Evolutionary conservation across 2,888 invertebrate species (phyloP).

Genomic region (Geophilus truncorum): DNA sequence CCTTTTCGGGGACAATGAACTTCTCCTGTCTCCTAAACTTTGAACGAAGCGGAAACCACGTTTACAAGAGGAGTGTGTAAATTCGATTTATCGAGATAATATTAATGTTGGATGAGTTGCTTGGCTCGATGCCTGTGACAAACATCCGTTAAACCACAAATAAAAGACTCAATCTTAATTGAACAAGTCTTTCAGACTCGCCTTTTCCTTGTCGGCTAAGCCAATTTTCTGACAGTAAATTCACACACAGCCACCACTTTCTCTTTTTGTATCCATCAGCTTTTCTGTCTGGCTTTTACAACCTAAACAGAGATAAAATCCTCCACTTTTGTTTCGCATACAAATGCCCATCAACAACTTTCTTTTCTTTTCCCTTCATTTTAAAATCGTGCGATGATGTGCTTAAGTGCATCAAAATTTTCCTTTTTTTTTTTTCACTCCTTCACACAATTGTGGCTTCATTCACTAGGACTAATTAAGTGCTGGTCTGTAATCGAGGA

Average conservation of each 20-base stretch:
- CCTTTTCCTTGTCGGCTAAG: slow-evolving; percentile 15
- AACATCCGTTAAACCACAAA: slow-evolving; percentile 20
- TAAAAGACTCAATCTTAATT: slow-evolving; percentile 21
- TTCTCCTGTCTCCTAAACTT: no score
- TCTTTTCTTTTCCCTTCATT: neutral
- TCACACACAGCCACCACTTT: neutral
- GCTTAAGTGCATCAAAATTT: neutral
- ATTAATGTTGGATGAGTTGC: neutral
- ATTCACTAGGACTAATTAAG: neutral
- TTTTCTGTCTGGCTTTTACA: neutral
- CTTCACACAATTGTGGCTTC: neutral
- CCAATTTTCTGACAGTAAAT: slow-evolving; percentile 4
- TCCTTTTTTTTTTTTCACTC: neutral
- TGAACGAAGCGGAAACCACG: no score
- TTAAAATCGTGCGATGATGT: neutral
- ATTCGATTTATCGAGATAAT: neutral
- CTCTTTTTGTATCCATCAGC: neutral
- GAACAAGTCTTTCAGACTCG: slow-evolving; percentile 15
- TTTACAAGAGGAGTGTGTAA: neutral
- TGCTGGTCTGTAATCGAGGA: slow-evolving; percentile 2
- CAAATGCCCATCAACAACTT: neutral
- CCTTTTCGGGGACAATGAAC: no score
- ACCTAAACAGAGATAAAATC: neutral
- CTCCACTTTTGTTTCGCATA: neutral
- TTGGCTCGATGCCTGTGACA: neutral